Conservation (phyloP, 1,140 invertebrate genomes). For the Hycleus phaleratus region DNA sequence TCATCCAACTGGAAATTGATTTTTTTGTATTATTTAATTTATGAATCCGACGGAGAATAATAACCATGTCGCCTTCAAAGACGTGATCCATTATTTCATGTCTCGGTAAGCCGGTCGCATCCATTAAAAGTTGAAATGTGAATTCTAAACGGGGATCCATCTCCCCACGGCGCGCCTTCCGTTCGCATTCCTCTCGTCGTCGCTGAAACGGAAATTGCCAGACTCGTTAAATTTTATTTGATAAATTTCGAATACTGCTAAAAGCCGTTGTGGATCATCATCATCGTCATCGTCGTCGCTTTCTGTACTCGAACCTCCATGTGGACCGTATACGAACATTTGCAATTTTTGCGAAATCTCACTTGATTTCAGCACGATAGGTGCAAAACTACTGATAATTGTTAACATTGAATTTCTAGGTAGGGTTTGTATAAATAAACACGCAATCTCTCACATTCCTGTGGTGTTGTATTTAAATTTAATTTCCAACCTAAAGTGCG, state of each 20-base stretch:
- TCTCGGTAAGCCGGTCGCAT: constrained; percentile 66
- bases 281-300: constrained; percentile 21
- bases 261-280: constrained; percentile 24
- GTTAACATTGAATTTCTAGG: not conserved
- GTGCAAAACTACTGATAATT: constrained; percentile 2
- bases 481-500: constrained; percentile 16
- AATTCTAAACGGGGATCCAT: constrained; percentile 85
- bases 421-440: constrained; percentile 9
- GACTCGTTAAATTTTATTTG: not conserved
- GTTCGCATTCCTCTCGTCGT: constrained; percentile 81
- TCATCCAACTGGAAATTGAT: constrained; percentile 59
- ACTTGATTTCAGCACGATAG: not conserved
- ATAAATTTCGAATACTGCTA: constrained; percentile 20
- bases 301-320: constrained; percentile 9
- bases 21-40: not conserved
- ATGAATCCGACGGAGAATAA: constrained; percentile 7
- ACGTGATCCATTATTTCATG: constrained; percentile 84
- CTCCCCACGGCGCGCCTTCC: constrained; percentile 76
- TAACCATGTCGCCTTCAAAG: constrained; percentile 78
- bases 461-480: constrained; percentile 12
- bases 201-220: constrained; percentile 48
- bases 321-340: constrained; percentile 33
- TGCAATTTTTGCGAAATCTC: not conserved
- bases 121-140: constrained; percentile 76
- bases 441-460: constrained; percentile 19